phyloP scores from a whole-genome alignment of 2,888 invertebrate genomes.

The Sinelater perroti region DNA sequence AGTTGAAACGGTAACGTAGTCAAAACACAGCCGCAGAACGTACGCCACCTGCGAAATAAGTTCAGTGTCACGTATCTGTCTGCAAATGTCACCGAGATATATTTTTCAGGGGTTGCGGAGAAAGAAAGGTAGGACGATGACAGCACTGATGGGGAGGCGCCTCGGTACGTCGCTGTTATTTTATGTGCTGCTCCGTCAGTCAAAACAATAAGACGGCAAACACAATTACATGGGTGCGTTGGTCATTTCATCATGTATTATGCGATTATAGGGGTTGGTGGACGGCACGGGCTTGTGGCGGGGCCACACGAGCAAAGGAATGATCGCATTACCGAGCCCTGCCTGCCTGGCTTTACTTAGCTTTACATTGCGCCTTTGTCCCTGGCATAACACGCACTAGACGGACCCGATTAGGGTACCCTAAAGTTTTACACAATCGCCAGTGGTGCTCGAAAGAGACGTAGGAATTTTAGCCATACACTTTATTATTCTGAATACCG shows the following conservation, averaged over 20 bases:
- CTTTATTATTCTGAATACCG: slow-evolving; percentile 6
- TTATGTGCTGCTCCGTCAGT: slow-evolving; percentile 24
- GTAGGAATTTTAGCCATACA: slow-evolving; percentile 13
- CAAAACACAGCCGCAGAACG: slow-evolving; percentile 18
- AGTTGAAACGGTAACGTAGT: slow-evolving; percentile 13
- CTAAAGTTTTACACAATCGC: slow-evolving; percentile 25
- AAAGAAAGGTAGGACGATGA: too few relatives aligned
- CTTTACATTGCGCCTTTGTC: slow-evolving; percentile 19
- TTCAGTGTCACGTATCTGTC: slow-evolving; percentile 31
- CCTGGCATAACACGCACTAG: slow-evolving; percentile 14
- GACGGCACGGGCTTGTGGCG: slow-evolving; percentile 36
- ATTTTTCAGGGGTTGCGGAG: slow-evolving; percentile 24
- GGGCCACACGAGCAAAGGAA: slow-evolving; percentile 42
- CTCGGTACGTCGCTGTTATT: slow-evolving; percentile 23
- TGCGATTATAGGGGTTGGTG: slow-evolving; percentile 45
- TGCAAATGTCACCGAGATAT: slow-evolving; percentile 27
- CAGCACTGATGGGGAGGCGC: slow-evolving; percentile 8
- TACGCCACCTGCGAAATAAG: slow-evolving; percentile 21
- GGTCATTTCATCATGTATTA: slow-evolving; percentile 45
- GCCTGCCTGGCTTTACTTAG: slow-evolving; percentile 29
- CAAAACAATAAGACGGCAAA: slow-evolving; percentile 33
- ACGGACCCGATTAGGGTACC: slow-evolving; percentile 25
- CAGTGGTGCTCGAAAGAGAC: slow-evolving; percentile 13
- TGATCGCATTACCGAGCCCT: slow-evolving; percentile 44
- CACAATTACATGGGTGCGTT: slow-evolving; percentile 30